A percentile compares a stretch with the other conserved stretches of the same genome.
These are phyloP conservation scores for Calliopsis andreniformis DNA, from an alignment of 1,140 invertebrate species.

Conservation along the genomic window DNA sequence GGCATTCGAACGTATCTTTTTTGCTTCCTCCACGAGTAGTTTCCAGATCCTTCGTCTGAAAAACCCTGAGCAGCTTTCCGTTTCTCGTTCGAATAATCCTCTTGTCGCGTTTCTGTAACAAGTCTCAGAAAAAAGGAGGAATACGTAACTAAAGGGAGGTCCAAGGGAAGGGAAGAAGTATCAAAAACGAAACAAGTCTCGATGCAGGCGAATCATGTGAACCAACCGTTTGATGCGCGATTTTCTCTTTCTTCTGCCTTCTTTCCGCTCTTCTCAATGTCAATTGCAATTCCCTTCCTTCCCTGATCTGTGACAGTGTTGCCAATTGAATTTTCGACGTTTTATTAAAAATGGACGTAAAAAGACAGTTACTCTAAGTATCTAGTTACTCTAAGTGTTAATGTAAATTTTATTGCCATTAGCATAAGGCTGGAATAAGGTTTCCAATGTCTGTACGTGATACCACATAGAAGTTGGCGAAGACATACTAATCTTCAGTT, in stretches of 20 bases:
- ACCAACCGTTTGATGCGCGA: constrained; percentile 31
- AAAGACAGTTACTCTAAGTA: too few relatives aligned
- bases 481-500: too few relatives aligned
- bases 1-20: constrained; percentile 21
- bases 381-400: too few relatives aligned
- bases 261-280: neutral
- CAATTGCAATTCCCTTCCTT: neutral
- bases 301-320: too few relatives aligned
- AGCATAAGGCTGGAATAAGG: too few relatives aligned
- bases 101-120: constrained; percentile 32
- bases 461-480: too few relatives aligned
- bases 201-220: constrained; percentile 39
- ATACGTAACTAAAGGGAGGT: neutral
- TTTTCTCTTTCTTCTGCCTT: constrained; percentile 27
- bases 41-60: constrained; percentile 19
- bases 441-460: too few relatives aligned
- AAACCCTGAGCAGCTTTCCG: constrained; percentile 13
- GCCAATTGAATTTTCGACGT: too few relatives aligned
- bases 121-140: constrained; percentile 1
- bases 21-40: neutral
- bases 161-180: neutral
- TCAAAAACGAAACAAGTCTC: constrained; percentile 24
- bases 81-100: neutral
- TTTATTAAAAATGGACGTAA: too few relatives aligned
- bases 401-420: too few relatives aligned